Conservation (phyloP, 1,140 invertebrate genomes). For the Brachionus rubens region DNA sequence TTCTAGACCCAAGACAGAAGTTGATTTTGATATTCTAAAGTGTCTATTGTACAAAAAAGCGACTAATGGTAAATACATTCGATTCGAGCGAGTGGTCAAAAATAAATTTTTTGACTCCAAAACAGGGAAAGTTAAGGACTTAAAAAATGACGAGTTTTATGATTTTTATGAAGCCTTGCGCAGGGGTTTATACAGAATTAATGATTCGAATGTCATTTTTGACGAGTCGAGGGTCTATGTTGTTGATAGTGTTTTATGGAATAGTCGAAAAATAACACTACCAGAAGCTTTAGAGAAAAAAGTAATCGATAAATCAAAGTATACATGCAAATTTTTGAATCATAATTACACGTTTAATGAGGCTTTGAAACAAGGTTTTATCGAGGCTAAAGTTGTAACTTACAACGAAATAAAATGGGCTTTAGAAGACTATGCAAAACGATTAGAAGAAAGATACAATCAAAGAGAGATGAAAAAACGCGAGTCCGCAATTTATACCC, state of each 20-base stretch:
- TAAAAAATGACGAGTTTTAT: background rate
- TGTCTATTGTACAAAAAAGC: constrained; percentile 35
- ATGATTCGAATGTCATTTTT: background rate
- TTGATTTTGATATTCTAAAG: background rate
- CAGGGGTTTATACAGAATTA: background rate
- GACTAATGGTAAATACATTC: constrained; percentile 1
- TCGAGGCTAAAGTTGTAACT: constrained; percentile 8
- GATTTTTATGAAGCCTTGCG: background rate
- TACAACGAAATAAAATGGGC: background rate
- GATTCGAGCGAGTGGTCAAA: constrained; percentile 6
- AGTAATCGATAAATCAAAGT: background rate
- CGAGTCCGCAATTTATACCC: background rate
- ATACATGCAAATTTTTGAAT: background rate
- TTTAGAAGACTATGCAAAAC: background rate
- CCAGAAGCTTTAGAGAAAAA: background rate
- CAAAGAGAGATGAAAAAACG: background rate
- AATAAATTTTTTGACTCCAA: background rate
- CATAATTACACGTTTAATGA: background rate
- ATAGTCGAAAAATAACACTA: constrained; percentile 17
- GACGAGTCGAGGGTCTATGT: constrained; percentile 4
- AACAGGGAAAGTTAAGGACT: background rate
- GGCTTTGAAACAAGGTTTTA: background rate
- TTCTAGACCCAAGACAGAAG: background rate
- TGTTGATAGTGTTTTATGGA: background rate
- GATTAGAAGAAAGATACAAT: background rate